phyloP scores from a whole-genome alignment of 2,113 vertebrate genomes.

The Limnothrissa miodon region DNA sequence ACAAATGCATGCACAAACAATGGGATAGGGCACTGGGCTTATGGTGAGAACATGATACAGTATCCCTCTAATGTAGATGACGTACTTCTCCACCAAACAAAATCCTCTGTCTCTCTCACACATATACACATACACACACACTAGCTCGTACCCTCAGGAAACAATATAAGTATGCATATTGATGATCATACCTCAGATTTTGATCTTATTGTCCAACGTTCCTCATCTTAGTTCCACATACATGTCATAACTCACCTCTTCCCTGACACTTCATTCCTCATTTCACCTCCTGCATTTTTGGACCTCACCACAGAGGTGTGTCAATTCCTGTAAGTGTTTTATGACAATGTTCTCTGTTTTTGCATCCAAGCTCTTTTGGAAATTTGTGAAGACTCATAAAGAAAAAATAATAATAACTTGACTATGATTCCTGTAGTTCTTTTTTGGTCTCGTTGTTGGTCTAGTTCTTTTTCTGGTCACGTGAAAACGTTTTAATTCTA shows the following conservation, averaged over 20 bases:
- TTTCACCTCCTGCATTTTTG: background rate
- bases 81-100: background rate
- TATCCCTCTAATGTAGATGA: background rate
- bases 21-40: slow-evolving; percentile 12
- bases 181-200: background rate
- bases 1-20: background rate
- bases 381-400: background rate
- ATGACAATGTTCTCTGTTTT: background rate
- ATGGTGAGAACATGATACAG: slow-evolving; percentile 12
- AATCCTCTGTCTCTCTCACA: slow-evolving; percentile 10
- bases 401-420: background rate
- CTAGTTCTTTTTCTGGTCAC: too few relatives aligned
- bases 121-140: slow-evolving; percentile 11
- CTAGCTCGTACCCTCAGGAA: slow-evolving; percentile 10
- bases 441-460: background rate
- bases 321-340: slow-evolving; percentile 4
- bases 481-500: too few relatives aligned
- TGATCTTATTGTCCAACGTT: background rate
- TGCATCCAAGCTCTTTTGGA: background rate
- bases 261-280: background rate
- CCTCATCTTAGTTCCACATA: background rate
- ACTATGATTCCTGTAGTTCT: slow-evolving; percentile 17
- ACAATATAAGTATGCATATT: background rate
- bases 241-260: background rate
- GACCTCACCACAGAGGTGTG: background rate